A percentile compares a stretch with the other conserved stretches of the same genome.
Evolutionary conservation across 2,797 vertebrate genomes (phyloP).

Genomic region (Phalanger gymnotis): DNA sequence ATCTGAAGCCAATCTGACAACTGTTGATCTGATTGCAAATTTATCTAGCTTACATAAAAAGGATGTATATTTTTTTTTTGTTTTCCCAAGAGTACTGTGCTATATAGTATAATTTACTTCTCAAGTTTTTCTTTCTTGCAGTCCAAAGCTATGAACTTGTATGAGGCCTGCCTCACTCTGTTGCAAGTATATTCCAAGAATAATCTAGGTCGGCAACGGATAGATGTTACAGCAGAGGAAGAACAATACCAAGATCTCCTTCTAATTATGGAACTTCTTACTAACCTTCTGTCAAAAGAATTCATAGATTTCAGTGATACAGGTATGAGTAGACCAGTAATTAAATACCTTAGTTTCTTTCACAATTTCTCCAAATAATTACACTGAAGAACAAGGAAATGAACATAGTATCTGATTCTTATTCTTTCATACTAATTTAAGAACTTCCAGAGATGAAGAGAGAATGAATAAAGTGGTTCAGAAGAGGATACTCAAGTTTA

Average conservation of each 20-base stretch:
- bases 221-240: constrained; percentile 95
- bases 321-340: constrained; percentile 83
- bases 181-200: constrained; percentile 99
- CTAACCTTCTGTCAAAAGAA: constrained; percentile 98
- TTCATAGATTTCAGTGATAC: constrained; percentile 99
- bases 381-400: not conserved
- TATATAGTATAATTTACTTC: constrained; percentile 10
- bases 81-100: constrained; percentile 2
- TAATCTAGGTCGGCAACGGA: constrained; percentile 93
- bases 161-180: constrained; percentile 97
- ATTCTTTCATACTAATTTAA: not conserved
- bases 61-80: not conserved
- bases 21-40: constrained; percentile 26
- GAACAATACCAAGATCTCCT: constrained; percentile 99
- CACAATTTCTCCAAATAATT: not conserved
- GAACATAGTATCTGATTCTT: not conserved
- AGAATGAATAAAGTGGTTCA: not conserved
- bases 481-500: not conserved
- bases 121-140: constrained; percentile 75
- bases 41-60: constrained; percentile 8
- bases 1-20: constrained; percentile 2
- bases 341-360: not conserved
- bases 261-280: constrained; percentile 99
- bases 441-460: not conserved
- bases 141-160: constrained; percentile 99